Conservation (phyloP, 1,140 invertebrate genomes). For the Calliphora vicina region DNA sequence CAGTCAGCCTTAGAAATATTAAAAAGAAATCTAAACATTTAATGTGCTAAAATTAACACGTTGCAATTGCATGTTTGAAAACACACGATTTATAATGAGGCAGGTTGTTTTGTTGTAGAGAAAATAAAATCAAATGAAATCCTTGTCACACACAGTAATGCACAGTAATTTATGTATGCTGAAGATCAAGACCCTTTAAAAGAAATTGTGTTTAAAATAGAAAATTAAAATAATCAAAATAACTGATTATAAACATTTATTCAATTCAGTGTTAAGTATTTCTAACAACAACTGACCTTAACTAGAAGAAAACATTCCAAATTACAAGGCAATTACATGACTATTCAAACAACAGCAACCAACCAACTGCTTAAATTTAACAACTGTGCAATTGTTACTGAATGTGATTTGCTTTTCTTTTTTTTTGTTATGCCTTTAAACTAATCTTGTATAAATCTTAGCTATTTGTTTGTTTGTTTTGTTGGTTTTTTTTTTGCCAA, state of each 20-base stretch:
- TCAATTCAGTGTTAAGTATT: too few relatives aligned
- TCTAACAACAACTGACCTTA: background rate
- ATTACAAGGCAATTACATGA: conserved; percentile 1
- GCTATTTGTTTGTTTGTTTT: background rate
- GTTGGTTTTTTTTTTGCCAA: background rate
- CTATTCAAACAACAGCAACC: background rate
- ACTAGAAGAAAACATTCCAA: background rate
- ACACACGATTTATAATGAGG: background rate
- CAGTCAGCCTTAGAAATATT: background rate
- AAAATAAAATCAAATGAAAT: too few relatives aligned
- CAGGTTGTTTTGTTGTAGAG: background rate
- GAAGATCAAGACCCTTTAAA: too few relatives aligned
- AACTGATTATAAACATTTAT: background rate
- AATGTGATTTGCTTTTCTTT: background rate
- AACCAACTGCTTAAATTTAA: conserved; percentile 10
- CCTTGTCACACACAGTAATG: too few relatives aligned
- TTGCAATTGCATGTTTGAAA: background rate
- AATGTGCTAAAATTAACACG: conserved; percentile 30
- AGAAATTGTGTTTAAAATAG: background rate
- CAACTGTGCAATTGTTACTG: background rate
- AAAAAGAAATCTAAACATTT: background rate
- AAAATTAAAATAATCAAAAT: conserved; percentile 2
- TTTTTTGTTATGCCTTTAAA: background rate
- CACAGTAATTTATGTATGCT: too few relatives aligned
- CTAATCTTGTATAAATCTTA: conserved; percentile 5